Evolutionary conservation across 2,797 vertebrate genomes (phyloP), one percentile per base, ranked within the genome.

Genomic region (Anas bahamensis): DNA sequence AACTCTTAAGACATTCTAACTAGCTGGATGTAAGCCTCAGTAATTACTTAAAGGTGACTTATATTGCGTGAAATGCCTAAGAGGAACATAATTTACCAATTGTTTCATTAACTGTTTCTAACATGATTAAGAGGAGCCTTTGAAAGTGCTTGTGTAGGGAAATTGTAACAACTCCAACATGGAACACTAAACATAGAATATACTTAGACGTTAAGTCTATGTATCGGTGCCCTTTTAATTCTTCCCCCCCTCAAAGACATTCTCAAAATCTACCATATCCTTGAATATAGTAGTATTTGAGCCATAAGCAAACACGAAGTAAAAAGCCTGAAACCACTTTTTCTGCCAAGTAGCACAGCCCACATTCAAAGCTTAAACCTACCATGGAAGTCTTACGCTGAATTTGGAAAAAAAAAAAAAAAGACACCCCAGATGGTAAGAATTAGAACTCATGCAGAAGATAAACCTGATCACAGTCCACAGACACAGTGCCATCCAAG

Each of bases 281-380:
- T 12, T 50, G 5, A 78, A 24, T 15, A 53, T 0, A 65, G 1
- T 11, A 44, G 2, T n/a, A 68, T 8, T 17, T 2, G 17, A 83
- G 17, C 31, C 5, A 4, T 11, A 80, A 56, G 11, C 33, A 80
- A 65, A 76, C 7, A 13, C 16, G 4, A 74, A 61, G 6, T 19
- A 65, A 79, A 83, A 56, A 24, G 7, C 1, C 0, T 5, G 1
- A 46, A 69, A 1, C 1, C 12, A 21, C 1, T 23, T 79, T 61
- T 66, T 11, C 28, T 70, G 52, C 4, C 33, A 65, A 46, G 26
- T 6, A 60, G 31, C 13, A 80, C 12, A 18, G 64, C 19, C 17
- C 19, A 57, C 8, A 72, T 13, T 24, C 46, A 48, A 88, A 86
- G 8, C 18, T 63, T 17, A 29, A 86, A 55, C 5, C 6, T 21